phyloP scores from a whole-genome alignment of 1,140 invertebrate genomes.

The Ostrea edulis region DNA sequence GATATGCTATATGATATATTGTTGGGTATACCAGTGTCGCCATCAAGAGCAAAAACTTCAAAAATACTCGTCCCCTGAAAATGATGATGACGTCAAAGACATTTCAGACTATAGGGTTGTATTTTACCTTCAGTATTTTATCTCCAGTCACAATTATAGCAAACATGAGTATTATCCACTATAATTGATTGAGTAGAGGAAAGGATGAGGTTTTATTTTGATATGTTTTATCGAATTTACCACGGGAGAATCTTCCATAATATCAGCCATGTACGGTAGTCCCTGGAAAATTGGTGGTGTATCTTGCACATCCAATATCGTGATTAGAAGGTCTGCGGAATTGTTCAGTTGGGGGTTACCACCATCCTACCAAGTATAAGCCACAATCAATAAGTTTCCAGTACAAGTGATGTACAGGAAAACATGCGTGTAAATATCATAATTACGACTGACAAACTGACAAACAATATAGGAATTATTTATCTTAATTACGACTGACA shows the following conservation, averaged over 20 bases:
- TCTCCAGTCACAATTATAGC: not conserved
- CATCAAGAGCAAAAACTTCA: slow-evolving; percentile 16
- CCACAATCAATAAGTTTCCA: too few relatives aligned
- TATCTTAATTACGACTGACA: too few relatives aligned
- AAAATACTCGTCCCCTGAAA: not conserved
- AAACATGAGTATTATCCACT: not conserved
- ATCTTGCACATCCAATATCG: slow-evolving; percentile 34
- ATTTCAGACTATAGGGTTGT: too few relatives aligned
- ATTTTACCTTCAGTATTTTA: too few relatives aligned
- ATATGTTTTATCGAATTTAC: not conserved
- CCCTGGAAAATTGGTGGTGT: slow-evolving; percentile 41
- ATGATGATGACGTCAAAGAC: too few relatives aligned
- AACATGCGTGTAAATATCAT: too few relatives aligned
- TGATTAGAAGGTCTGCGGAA: slow-evolving; percentile 35
- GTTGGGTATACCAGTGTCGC: slow-evolving; percentile 32
- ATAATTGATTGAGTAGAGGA: too few relatives aligned
- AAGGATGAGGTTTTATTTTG: too few relatives aligned
- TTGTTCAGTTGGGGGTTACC: not conserved
- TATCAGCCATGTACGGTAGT: slow-evolving; percentile 21
- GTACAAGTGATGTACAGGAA: too few relatives aligned
- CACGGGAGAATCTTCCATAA: slow-evolving; percentile 17
- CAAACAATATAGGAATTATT: too few relatives aligned
- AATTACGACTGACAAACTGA: too few relatives aligned
- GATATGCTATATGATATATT: slow-evolving; percentile 1
- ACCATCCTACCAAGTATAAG: not conserved